Conservation (phyloP, 2,888 invertebrate species). For the Furcula furcula region DNA sequence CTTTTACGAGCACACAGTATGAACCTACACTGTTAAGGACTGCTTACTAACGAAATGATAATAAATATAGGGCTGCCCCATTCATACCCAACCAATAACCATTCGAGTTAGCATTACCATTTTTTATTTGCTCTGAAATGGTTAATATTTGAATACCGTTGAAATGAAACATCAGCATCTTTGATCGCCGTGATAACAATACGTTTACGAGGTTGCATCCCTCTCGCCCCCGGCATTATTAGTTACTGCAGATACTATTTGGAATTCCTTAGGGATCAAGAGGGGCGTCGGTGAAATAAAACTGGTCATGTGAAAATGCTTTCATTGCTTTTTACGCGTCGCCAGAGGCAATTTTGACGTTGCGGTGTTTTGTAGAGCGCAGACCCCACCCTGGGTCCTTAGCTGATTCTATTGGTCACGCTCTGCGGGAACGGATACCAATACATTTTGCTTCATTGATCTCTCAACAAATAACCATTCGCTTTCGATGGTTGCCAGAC, state of each 20-base stretch:
- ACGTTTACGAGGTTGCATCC: constrained; percentile 45
- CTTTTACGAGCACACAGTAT: no score
- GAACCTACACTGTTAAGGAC: no score
- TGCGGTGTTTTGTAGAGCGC: constrained; percentile 62
- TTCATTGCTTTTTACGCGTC: constrained; percentile 78
- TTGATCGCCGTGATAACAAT: constrained; percentile 45
- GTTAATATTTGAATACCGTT: constrained; percentile 32
- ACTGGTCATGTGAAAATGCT: constrained; percentile 78
- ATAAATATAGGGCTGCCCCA: no score
- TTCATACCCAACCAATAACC: no score
- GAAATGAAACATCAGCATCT: constrained; percentile 38
- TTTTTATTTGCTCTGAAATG: constrained; percentile 14
- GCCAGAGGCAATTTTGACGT: constrained; percentile 74
- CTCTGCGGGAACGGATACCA: constrained; percentile 46
- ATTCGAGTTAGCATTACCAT: no score
- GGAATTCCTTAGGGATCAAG: constrained; percentile 72
- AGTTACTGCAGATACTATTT: constrained; percentile 72
- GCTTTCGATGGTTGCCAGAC: constrained; percentile 17
- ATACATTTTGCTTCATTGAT: constrained; percentile 51
- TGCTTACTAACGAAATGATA: no score
- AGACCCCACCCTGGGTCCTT: constrained; percentile 39
- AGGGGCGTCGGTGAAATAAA: constrained; percentile 69
- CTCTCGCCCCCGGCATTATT: constrained; percentile 60
- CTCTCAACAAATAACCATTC: constrained; percentile 33
- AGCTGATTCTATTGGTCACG: constrained; percentile 55